These are phyloP conservation scores for Chelon auratus DNA, from an alignment of 2,797 vertebrate species.

Conservation along the genomic window DNA sequence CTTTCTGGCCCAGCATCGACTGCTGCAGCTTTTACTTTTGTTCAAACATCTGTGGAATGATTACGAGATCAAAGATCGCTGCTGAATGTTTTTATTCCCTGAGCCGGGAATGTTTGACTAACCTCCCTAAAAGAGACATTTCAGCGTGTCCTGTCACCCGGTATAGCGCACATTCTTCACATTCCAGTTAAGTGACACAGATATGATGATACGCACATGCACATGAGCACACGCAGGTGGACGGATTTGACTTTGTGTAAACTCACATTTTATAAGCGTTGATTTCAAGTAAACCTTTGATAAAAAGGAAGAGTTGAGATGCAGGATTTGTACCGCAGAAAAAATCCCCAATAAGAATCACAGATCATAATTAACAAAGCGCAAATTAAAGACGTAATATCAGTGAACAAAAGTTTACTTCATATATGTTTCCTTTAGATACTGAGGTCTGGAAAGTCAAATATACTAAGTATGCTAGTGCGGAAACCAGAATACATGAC, in stretches of 20 bases:
- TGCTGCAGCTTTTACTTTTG: constrained; percentile 37
- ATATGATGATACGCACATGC: constrained; percentile 46
- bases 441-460: not conserved
- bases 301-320: not conserved
- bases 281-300: not conserved
- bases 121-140: constrained; percentile 52
- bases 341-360: not conserved
- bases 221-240: constrained; percentile 11
- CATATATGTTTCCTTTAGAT: not conserved
- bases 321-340: not conserved
- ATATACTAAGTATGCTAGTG: not conserved
- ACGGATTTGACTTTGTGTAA: constrained; percentile 1
- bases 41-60: constrained; percentile 41
- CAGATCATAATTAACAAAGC: too few species aligned
- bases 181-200: constrained; percentile 67
- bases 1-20: not conserved
- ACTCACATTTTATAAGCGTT: not conserved
- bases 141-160: constrained; percentile 59
- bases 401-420: too few species aligned
- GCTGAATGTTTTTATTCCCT: constrained; percentile 57
- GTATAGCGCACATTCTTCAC: constrained; percentile 63
- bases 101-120: constrained; percentile 57
- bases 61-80: constrained; percentile 54
- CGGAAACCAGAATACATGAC: constrained; percentile 13
- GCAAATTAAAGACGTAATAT: not conserved